Percentiles rank a stretch among this genome's conserved stretches.
Conservation (phyloP, 2,113 vertebrate genomes). For the Phylloscopus trochilus region DNA sequence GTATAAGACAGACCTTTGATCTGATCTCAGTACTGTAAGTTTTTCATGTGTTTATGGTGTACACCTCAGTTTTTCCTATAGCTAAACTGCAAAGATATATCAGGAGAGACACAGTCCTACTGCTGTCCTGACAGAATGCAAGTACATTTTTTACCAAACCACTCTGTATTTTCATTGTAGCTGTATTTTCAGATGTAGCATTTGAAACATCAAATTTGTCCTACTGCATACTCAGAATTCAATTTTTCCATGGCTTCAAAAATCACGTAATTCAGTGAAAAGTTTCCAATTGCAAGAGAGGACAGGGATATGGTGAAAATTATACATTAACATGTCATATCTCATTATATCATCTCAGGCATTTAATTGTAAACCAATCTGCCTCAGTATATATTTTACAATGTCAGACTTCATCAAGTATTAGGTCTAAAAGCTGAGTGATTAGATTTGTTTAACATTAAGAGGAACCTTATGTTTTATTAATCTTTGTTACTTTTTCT, state of each 20-base stretch:
- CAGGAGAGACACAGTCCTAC: background rate
- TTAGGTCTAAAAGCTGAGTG: background rate
- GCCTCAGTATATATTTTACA: background rate
- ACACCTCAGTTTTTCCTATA: slow-evolving; percentile 2
- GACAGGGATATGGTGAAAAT: background rate
- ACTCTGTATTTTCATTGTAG: background rate
- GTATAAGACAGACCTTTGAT: slow-evolving; percentile 45
- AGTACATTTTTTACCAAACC: background rate
- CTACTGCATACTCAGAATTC: background rate
- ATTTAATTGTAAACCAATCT: background rate
- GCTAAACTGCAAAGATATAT: background rate
- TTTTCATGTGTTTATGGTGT: slow-evolving; percentile 31
- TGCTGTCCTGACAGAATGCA: background rate
- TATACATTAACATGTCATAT: background rate
- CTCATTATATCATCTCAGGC: background rate
- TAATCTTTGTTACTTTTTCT: background rate
- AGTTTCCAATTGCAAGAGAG: background rate
- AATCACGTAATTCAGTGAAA: background rate
- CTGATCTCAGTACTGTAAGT: background rate
- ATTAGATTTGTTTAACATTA: background rate
- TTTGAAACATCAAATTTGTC: background rate
- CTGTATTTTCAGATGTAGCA: background rate
- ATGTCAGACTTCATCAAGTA: background rate
- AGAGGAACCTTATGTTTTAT: background rate
- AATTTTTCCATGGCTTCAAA: background rate